Evolutionary conservation across 2,797 vertebrate genomes (phyloP), one percentile per base, ranked within the genome.

Genomic region (Euphonia xanthogaster): DNA sequence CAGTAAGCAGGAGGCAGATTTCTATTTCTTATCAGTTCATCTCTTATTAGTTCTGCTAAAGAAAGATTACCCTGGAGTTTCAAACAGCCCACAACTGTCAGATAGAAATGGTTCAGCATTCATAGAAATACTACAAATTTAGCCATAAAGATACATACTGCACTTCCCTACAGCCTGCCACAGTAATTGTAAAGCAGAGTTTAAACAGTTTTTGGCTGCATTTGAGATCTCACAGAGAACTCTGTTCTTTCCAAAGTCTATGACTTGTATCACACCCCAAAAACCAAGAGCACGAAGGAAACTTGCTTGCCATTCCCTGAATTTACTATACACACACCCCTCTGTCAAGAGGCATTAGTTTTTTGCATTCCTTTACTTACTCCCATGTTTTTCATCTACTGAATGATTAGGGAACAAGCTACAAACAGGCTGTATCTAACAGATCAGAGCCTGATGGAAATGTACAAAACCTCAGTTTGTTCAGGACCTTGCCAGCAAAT

Each of bases 381-480:
- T 13, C 1, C 6, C 6, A 8, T 31, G 18, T 25, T 67, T n/a
- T 81, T 75, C 30, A 45, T 44, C 44, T 74, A 35, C 25, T 51
- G 42, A 70, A 35, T 6, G 22, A 74, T n/a, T 23, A 54, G 8
- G 31, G 45, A 89, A 40, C 31, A 62, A 55, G 35, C 40, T 70
- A 55, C 55, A 48, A 37, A 66, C 1, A 0, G 14, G 6, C 33
- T 53, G 7, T 28, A 55, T 2, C 48, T 37, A 74, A 62, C 8
- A 73, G n/a, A 60, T 9, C 8, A 4, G 60, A 66, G 12, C 17
- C 68, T 51, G 18, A 61, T 35, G 33, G 48, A 80, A 48, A 61
- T 0, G 0, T 14, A 50, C 0, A 0, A 76, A 44, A 68, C 11
- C 33, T 28, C 25, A 21, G 6, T 14, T 50, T 58, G 12, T 22